Percentiles rank a stretch among this genome's conserved stretches.
phyloP scores from a whole-genome alignment of 2,113 vertebrate species.

The Rhinoderma darwinii region DNA sequence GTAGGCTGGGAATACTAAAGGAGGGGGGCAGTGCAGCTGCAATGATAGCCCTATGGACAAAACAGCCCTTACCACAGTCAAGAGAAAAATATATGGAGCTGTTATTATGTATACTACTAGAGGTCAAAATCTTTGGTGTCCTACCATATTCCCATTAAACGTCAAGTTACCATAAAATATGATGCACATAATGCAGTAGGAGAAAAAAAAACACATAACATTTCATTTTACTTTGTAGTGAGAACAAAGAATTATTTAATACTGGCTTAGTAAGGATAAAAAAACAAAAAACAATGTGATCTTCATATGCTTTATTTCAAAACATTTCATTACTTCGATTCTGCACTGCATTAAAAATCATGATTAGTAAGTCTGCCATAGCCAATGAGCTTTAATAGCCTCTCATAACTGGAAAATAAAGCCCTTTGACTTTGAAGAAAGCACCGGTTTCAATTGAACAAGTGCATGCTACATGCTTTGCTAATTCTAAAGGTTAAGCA shows the following conservation, averaged over 20 bases:
- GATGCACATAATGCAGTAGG: background rate
- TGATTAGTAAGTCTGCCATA: slow-evolving; percentile 32
- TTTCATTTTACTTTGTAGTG: background rate
- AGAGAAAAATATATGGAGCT: background rate
- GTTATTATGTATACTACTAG: background rate
- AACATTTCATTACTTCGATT: slow-evolving; percentile 44
- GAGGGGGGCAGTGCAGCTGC: too few relatives aligned
- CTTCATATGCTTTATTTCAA: slow-evolving; percentile 28
- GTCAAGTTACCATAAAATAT: background rate
- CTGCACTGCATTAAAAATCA: slow-evolving; percentile 15
- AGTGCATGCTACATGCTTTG: slow-evolving; percentile 52
- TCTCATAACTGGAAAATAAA: slow-evolving; percentile 45
- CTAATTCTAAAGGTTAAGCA: slow-evolving; percentile 58
- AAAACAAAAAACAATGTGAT: too few relatives aligned
- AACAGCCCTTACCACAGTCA: background rate
- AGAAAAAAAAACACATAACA: background rate
- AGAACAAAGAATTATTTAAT: background rate
- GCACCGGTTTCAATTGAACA: slow-evolving; percentile 41
- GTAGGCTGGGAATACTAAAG: too few relatives aligned
- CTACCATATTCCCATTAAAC: background rate
- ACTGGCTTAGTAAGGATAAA: background rate
- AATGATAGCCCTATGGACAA: too few relatives aligned
- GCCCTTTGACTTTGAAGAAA: slow-evolving; percentile 55
- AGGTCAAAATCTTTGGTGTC: background rate
- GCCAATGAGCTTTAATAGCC: slow-evolving; percentile 49